These are phyloP conservation scores for Cataglyphis livida DNA, from an alignment of 2,888 invertebrate species.

Conservation along the genomic window DNA sequence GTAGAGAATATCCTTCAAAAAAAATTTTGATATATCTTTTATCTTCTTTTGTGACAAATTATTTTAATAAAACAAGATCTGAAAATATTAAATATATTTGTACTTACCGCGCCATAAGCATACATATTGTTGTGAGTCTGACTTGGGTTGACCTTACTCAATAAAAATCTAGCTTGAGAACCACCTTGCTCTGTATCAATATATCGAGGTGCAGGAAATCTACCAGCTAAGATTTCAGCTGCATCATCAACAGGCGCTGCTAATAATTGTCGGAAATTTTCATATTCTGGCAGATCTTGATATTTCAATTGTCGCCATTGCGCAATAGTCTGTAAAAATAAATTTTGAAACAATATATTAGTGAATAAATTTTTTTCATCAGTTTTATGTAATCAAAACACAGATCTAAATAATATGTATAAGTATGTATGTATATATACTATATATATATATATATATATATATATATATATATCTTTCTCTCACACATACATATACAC, in stretches of 20 bases:
- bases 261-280: constrained; percentile 97
- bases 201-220: constrained; percentile 99
- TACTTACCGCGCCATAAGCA: constrained; percentile 95
- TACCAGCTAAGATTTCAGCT: constrained; percentile 96
- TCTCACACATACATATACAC: not conserved
- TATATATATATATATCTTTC: no score
- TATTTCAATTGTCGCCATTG: constrained; percentile 98
- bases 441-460: no score
- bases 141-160: constrained; percentile 99
- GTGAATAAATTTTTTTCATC: not conserved
- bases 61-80: not conserved
- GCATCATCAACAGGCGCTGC: constrained; percentile 99
- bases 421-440: no score
- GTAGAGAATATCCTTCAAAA: not conserved
- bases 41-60: not conserved
- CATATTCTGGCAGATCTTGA: constrained; percentile 98
- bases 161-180: constrained; percentile 98
- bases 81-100: not conserved
- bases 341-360: constrained; percentile 4
- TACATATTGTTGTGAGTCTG: constrained; percentile 99
- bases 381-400: not conserved
- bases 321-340: constrained; percentile 93
- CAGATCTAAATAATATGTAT: not conserved
- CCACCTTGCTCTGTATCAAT: constrained; percentile 99
- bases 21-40: not conserved